Evolutionary conservation across 2,113 vertebrate genomes (phyloP).

Genomic region (Halichoeres trimaculatus): DNA sequence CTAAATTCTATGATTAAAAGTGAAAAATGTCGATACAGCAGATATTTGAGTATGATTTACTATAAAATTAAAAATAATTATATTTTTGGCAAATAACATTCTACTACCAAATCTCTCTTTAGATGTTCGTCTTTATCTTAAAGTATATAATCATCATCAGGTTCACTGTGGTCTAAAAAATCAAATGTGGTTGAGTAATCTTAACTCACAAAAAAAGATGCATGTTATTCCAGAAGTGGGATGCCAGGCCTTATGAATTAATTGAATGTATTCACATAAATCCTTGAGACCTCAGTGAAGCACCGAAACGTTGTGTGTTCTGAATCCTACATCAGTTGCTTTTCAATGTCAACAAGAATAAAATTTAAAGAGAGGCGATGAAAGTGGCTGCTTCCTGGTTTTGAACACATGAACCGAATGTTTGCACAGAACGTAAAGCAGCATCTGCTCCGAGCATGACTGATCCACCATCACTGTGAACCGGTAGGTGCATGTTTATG

Average conservation of each 20-base stretch:
- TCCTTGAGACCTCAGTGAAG: not conserved
- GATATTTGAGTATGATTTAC: no score
- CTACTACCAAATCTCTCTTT: no score
- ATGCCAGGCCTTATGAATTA: not conserved
- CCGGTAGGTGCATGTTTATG: not conserved
- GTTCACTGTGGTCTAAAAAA: not conserved
- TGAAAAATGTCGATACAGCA: no score
- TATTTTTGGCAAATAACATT: no score
- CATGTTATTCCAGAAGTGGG: not conserved
- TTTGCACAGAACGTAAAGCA: slow-evolving; percentile 13
- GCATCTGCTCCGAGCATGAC: slow-evolving; percentile 1
- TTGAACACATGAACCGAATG: slow-evolving; percentile 20
- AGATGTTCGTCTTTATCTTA: no score
- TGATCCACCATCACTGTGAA: not conserved
- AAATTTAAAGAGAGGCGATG: not conserved
- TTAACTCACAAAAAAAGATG: not conserved
- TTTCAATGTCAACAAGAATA: slow-evolving; percentile 4
- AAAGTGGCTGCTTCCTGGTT: not conserved
- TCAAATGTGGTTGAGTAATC: not conserved
- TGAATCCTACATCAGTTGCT: not conserved
- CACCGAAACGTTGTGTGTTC: not conserved
- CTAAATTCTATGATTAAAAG: no score
- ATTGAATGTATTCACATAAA: not conserved
- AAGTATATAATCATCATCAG: no score
- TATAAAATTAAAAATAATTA: no score